phyloP scores from a whole-genome alignment of 2,888 invertebrate species.

The Acheta domesticus region DNA sequence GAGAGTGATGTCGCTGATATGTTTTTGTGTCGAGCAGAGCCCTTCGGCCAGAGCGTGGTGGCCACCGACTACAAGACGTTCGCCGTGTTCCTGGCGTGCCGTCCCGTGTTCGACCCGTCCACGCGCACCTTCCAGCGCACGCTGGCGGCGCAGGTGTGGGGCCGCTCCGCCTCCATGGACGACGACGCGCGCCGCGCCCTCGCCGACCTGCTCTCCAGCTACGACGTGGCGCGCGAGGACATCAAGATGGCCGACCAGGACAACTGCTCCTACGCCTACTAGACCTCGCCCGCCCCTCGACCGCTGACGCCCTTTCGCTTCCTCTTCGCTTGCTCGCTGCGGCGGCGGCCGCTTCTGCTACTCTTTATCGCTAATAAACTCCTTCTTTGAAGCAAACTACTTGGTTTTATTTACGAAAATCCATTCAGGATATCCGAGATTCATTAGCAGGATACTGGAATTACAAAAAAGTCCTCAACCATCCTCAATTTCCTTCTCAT shows the following conservation, averaged over 20 bases:
- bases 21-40: constrained; percentile 19
- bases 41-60: constrained; percentile 33
- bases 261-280: constrained; percentile 30
- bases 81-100: constrained; percentile 35
- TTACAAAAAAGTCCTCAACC: too few relatives aligned
- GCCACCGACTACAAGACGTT: constrained; percentile 37
- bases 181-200: constrained; percentile 33
- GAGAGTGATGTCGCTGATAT: too few relatives aligned
- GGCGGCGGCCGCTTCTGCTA: too few relatives aligned
- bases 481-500: too few relatives aligned
- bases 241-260: constrained; percentile 32
- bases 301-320: not conserved
- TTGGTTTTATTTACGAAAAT: too few relatives aligned
- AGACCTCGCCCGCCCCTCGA: not conserved
- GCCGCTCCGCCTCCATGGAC: constrained; percentile 30
- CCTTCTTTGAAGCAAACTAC: too few relatives aligned
- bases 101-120: constrained; percentile 28
- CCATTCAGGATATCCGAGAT: too few relatives aligned
- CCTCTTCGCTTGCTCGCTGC: too few relatives aligned
- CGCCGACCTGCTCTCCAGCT: constrained; percentile 34
- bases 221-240: constrained; percentile 31
- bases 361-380: too few relatives aligned
- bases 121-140: constrained; percentile 34
- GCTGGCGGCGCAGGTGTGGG: constrained; percentile 31
- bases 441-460: too few relatives aligned